Evolutionary conservation across 1,140 invertebrate species (phyloP).

Genomic region (Drosophila persimilis): DNA sequence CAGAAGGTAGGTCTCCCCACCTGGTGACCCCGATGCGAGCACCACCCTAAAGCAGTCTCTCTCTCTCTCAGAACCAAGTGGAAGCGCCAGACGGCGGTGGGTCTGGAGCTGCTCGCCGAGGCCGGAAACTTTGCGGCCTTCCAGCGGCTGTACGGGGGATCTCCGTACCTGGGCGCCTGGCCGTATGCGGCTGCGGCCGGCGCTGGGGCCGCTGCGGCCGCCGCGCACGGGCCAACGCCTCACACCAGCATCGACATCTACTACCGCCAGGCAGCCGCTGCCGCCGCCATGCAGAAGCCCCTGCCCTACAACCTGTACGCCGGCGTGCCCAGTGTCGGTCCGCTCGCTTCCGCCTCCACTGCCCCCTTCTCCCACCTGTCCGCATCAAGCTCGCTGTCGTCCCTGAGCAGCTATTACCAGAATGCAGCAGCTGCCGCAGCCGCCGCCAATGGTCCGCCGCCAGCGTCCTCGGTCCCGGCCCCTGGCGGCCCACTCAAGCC

Average conservation of each 20-base stretch:
- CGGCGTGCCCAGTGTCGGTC: conserved; percentile 71
- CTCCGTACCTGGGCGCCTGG: conserved; percentile 87
- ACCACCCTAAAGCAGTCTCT: too few relatives aligned
- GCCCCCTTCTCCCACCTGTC: conserved; percentile 81
- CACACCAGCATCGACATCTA: conserved; percentile 90
- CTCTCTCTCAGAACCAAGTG: conserved; percentile 94
- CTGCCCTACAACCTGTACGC: conserved; percentile 89
- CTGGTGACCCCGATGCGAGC: too few relatives aligned
- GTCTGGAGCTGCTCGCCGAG: conserved; percentile 97
- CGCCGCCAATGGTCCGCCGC: conserved; percentile 39
- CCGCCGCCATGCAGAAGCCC: conserved; percentile 91
- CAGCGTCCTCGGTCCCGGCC: conserved; percentile 10
- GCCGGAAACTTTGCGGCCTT: conserved; percentile 98
- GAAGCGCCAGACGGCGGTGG: conserved; percentile 99
- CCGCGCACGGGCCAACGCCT: conserved; percentile 84
- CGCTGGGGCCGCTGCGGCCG: conserved; percentile 69
- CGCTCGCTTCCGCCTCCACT: conserved; percentile 44
- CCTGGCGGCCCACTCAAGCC: conserved; percentile 10
- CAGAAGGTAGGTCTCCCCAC: conserved; percentile 89
- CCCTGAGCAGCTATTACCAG: conserved; percentile 81
- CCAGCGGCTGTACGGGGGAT: conserved; percentile 94
- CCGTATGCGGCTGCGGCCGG: conserved; percentile 83
- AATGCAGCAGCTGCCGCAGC: conserved; percentile 68
- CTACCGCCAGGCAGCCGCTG: conserved; percentile 89
- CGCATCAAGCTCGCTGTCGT: conserved; percentile 82